These are phyloP conservation scores for Ictalurus furcatus DNA, from an alignment of 2,113 vertebrate species.

Conservation along the genomic window DNA sequence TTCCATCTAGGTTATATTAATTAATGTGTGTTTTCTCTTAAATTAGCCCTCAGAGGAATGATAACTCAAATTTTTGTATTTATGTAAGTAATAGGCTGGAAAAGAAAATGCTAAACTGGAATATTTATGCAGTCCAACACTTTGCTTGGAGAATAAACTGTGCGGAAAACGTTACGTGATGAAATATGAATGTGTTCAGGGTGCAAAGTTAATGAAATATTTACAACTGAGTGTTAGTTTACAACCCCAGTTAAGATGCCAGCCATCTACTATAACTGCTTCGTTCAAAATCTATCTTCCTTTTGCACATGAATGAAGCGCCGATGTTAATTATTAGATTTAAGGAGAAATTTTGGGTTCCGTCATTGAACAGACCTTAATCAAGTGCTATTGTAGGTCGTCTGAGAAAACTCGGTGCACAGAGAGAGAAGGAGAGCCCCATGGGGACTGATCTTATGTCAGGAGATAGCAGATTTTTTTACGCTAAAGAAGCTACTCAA, in stretches of 20 bases:
- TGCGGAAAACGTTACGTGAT: constrained; percentile 69
- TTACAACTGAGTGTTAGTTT: constrained; percentile 77
- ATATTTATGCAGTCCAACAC: constrained; percentile 82
- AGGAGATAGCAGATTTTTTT: constrained; percentile 74
- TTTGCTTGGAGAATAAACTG: constrained; percentile 81
- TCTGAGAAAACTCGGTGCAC: constrained; percentile 6
- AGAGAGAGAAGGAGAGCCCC: constrained; percentile 55
- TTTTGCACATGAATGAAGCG: background rate
- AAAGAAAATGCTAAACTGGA: constrained; percentile 77
- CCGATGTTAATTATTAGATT: constrained; percentile 24
- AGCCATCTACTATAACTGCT: constrained; percentile 77
- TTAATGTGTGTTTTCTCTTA: constrained; percentile 77
- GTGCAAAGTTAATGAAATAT: constrained; percentile 81
- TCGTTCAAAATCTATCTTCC: constrained; percentile 45
- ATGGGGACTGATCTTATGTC: constrained; percentile 72
- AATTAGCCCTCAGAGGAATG: constrained; percentile 81
- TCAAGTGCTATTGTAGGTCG: constrained; percentile 23
- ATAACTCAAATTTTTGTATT: constrained; percentile 80
- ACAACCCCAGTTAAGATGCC: constrained; percentile 76
- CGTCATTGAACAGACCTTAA: constrained; percentile 14
- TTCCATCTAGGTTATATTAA: constrained; percentile 77
- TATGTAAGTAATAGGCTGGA: constrained; percentile 80
- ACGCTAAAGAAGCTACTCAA: constrained; percentile 75
- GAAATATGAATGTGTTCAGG: constrained; percentile 82
- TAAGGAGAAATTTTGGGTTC: constrained; percentile 31